phyloP scores from a whole-genome alignment of 1,140 invertebrate genomes.

The Xylocopa sonorina region DNA sequence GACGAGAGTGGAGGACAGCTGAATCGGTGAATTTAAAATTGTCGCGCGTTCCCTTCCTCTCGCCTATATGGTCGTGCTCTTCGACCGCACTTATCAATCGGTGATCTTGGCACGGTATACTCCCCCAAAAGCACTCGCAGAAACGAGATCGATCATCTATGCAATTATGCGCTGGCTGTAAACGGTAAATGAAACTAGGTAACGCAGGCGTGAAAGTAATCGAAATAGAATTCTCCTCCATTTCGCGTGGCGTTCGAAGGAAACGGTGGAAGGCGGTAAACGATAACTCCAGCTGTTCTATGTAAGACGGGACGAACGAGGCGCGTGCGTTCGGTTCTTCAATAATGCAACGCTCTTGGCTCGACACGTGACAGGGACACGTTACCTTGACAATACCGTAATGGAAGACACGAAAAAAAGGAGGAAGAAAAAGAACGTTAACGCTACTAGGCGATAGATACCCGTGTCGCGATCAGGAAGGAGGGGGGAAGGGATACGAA shows the following conservation, averaged over 20 bases:
- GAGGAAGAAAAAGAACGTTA: not conserved
- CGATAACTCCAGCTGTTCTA: not conserved
- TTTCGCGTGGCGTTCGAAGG: too few relatives aligned
- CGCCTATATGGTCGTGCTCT: too few relatives aligned
- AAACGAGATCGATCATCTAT: conserved; percentile 25
- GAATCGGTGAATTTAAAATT: not conserved
- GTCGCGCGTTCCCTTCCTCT: not conserved
- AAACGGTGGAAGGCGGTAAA: not conserved
- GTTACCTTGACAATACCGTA: conserved; percentile 36
- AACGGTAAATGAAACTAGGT: not conserved
- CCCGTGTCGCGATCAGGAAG: too few relatives aligned
- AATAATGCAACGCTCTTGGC: conserved; percentile 38
- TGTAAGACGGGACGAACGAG: not conserved
- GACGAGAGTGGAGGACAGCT: not conserved
- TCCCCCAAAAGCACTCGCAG: conserved; percentile 25
- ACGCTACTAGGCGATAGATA: too few relatives aligned
- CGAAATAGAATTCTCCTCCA: too few relatives aligned
- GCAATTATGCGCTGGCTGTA: not conserved
- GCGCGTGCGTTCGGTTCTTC: conserved; percentile 14
- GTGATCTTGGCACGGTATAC: conserved; percentile 51
- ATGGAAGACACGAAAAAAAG: not conserved
- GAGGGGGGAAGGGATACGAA: too few relatives aligned
- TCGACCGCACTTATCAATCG: conserved; percentile 51
- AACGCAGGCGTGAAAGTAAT: not conserved
- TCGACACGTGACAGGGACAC: conserved; percentile 32